Conservation (phyloP, 1,140 invertebrate species). For the Habropoda laboriosa region DNA sequence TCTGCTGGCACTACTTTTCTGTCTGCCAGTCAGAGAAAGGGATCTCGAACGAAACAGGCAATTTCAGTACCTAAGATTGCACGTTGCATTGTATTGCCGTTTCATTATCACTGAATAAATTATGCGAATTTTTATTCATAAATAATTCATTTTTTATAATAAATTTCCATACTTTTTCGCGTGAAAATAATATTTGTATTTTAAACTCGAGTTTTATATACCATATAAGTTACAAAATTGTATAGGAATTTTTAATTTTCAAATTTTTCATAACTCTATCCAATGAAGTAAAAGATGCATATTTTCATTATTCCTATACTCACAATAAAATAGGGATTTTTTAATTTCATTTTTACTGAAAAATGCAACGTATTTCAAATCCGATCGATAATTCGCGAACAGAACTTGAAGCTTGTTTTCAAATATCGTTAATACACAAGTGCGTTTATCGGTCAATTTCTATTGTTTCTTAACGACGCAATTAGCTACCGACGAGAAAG, state of each 20-base stretch:
- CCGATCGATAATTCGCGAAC: slow-evolving; percentile 14
- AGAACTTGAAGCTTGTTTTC: slow-evolving; percentile 3
- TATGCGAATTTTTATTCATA: neutral
- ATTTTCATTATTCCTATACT: neutral
- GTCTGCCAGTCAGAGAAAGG: slow-evolving; percentile 20
- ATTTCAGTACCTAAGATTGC: slow-evolving; percentile 29
- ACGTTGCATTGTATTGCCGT: neutral
- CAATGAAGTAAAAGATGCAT: neutral
- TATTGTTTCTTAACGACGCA: slow-evolving; percentile 44
- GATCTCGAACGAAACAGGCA: slow-evolving; percentile 18
- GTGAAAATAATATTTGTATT: too few relatives aligned
- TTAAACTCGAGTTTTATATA: too few relatives aligned
- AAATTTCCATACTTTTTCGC: neutral
- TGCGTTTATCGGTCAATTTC: slow-evolving; percentile 1
- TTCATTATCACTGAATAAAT: neutral
- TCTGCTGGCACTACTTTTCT: slow-evolving; percentile 61
- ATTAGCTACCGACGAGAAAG: slow-evolving; percentile 18
- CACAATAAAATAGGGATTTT: neutral
- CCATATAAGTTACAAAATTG: too few relatives aligned
- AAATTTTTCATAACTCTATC: neutral
- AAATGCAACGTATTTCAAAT: neutral
- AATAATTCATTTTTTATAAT: neutral
- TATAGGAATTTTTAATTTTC: neutral
- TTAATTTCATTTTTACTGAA: neutral
- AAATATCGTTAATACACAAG: slow-evolving; percentile 1